These are phyloP conservation scores for Sarcophilus harrisii DNA, from an alignment of 2,797 vertebrate species.

Conservation along the genomic window DNA sequence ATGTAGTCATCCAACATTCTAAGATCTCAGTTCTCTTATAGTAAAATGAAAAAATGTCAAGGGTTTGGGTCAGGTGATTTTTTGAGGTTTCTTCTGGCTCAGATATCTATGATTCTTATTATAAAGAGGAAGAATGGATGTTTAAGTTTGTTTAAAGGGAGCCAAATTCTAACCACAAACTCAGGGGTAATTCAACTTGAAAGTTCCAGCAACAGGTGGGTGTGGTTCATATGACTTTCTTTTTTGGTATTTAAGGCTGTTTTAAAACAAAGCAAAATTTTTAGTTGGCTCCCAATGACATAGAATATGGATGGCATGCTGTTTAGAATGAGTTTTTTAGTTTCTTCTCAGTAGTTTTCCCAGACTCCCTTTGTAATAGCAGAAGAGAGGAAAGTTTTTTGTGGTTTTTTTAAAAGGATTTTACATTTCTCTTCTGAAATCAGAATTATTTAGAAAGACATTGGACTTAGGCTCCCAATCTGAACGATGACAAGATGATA, in stretches of 20 bases:
- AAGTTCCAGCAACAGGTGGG: not conserved
- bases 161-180: not conserved
- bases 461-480: not conserved
- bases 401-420: too few species aligned
- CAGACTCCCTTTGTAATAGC: not conserved
- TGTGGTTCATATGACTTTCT: not conserved
- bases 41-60: not conserved
- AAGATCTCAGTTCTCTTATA: not conserved
- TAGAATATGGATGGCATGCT: not conserved
- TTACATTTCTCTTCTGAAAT: not conserved
- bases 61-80: not conserved
- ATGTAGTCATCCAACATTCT: not conserved
- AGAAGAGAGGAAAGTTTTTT: not conserved
- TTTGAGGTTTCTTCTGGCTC: not conserved
- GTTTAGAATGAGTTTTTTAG: not conserved
- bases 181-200: not conserved
- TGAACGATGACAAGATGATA: rapidly evolving
- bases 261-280: not conserved
- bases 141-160: not conserved
- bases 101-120: not conserved
- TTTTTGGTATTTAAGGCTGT: not conserved
- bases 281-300: not conserved
- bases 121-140: not conserved
- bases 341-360: not conserved
- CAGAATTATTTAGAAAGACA: too few species aligned